phyloP scores from a whole-genome alignment of 2,797 vertebrate genomes.

The Fistularia tabacaria region DNA sequence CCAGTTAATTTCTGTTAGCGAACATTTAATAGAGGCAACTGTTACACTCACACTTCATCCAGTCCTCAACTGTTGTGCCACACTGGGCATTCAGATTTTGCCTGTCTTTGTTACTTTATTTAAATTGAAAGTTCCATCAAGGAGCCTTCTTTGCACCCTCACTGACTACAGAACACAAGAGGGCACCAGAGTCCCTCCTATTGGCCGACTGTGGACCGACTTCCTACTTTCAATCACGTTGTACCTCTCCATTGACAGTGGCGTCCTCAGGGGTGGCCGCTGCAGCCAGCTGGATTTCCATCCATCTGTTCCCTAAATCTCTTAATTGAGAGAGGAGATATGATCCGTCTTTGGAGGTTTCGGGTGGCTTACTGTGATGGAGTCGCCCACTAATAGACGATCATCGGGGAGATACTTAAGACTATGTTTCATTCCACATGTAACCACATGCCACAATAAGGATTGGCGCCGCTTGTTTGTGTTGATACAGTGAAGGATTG shows the following conservation, averaged over 20 bases:
- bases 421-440: constrained; percentile 17
- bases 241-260: constrained; percentile 16
- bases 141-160: not conserved
- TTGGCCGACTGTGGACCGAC: constrained; percentile 4
- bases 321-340: constrained; percentile 69
- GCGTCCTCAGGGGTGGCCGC: constrained; percentile 45
- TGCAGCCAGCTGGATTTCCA: constrained; percentile 64
- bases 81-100: too few species aligned
- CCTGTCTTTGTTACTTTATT: not conserved
- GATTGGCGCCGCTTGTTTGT: constrained; percentile 3
- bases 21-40: too few species aligned
- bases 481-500: constrained; percentile 9
- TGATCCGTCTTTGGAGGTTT: constrained; percentile 53
- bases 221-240: constrained; percentile 3
- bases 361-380: constrained; percentile 61
- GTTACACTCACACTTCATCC: too few species aligned
- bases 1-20: too few species aligned
- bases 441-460: constrained; percentile 14
- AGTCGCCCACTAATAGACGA: constrained; percentile 46
- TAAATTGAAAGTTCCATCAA: not conserved
- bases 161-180: constrained; percentile 51
- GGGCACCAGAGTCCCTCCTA: constrained; percentile 34
- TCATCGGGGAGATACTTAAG: constrained; percentile 38
- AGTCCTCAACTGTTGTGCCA: too few species aligned
- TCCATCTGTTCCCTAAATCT: constrained; percentile 75